phyloP scores from a whole-genome alignment of 1,140 invertebrate genomes.

The Lasaia peninsularis region DNA sequence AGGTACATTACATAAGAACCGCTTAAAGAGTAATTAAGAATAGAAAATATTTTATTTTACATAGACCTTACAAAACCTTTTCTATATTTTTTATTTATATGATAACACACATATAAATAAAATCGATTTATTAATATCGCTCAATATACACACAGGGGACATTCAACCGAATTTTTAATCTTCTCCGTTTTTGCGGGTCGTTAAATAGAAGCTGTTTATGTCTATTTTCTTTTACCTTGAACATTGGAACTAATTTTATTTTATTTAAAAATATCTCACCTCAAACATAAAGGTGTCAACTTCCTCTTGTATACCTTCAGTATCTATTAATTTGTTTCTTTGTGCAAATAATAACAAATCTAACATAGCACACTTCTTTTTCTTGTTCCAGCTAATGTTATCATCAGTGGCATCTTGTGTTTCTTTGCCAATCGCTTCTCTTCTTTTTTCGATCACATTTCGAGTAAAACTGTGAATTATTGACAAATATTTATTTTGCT shows the following conservation, averaged over 20 bases:
- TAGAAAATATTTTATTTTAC: too few relatives aligned
- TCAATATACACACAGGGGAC: too few relatives aligned
- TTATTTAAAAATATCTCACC: slow-evolving; percentile 53
- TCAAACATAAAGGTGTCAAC: slow-evolving; percentile 87
- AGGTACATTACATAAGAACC: too few relatives aligned
- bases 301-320: slow-evolving; percentile 80
- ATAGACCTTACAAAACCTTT: too few relatives aligned
- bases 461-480: slow-evolving; percentile 26
- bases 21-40: too few relatives aligned
- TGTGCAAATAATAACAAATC: slow-evolving; percentile 85
- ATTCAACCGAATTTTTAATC: too few relatives aligned
- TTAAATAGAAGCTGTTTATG: background rate
- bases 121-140: too few relatives aligned
- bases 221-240: background rate
- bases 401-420: too few relatives aligned
- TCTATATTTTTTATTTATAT: too few relatives aligned
- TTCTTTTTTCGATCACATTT: slow-evolving; percentile 23
- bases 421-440: slow-evolving; percentile 14
- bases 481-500: slow-evolving; percentile 36
- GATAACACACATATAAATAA: too few relatives aligned
- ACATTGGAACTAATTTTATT: too few relatives aligned
- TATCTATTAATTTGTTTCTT: slow-evolving; percentile 70
- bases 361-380: slow-evolving; percentile 81
- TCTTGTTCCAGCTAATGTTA: background rate
- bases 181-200: too few relatives aligned